Conservation (phyloP, 2,113 vertebrate species). For the Corvus hawaiiensis region DNA sequence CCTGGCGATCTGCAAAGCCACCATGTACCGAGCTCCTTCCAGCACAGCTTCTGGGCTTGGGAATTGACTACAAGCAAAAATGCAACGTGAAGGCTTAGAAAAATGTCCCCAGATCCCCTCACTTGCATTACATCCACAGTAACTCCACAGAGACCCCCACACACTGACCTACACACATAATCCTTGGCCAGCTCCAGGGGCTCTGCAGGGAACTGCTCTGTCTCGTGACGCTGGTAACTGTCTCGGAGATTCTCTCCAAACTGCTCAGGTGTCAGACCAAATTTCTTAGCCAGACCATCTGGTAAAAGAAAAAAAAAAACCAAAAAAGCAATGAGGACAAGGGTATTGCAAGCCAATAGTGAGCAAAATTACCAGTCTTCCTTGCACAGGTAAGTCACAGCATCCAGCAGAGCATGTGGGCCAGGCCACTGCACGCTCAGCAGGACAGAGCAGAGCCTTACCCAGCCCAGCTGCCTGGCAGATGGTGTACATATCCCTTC, state of each 20-base stretch:
- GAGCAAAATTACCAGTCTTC: not conserved
- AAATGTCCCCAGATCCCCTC: not conserved
- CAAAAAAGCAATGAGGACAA: not conserved
- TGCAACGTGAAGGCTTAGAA: not conserved
- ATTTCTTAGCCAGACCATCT: slow-evolving; percentile 98
- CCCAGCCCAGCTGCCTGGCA: slow-evolving; percentile 93
- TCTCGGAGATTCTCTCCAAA: slow-evolving; percentile 97
- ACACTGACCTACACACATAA: slow-evolving; percentile 87
- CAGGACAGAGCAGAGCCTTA: slow-evolving; percentile 42
- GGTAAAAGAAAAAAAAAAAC: not conserved
- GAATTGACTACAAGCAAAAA: slow-evolving; percentile 81
- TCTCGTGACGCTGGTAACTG: slow-evolving; percentile 97
- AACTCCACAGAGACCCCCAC: rapidly evolving
- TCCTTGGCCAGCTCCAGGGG: slow-evolving; percentile 95
- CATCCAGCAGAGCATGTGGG: not conserved
- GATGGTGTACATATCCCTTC: slow-evolving; percentile 98
- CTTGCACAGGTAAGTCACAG: not conserved
- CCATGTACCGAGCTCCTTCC: slow-evolving; percentile 97
- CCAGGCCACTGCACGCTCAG: not conserved
- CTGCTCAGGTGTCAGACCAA: slow-evolving; percentile 96
- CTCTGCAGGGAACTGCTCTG: slow-evolving; percentile 97
- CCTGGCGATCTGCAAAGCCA: slow-evolving; percentile 94
- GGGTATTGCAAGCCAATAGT: not conserved
- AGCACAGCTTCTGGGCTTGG: slow-evolving; percentile 87
- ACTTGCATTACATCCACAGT: not conserved